Conservation (phyloP, 2,797 vertebrate species). For the Eulemur albifrons region DNA sequence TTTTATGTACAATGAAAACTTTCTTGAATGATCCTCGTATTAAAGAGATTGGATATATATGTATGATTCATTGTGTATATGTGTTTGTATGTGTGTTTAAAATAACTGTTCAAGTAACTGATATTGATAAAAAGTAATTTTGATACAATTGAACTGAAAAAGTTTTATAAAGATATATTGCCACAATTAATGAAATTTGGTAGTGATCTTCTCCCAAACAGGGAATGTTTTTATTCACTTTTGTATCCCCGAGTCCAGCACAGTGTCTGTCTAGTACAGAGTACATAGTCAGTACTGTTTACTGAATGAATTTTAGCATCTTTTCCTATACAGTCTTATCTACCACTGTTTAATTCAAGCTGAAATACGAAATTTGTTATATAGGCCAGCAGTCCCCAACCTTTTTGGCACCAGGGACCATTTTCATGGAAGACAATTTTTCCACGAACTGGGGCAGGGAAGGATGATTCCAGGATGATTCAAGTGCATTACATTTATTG, state of each 20-base stretch:
- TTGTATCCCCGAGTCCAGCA: not conserved
- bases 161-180: not conserved
- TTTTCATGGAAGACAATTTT: too few species aligned
- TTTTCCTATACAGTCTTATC: not conserved
- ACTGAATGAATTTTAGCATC: not conserved
- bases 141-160: not conserved
- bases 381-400: not conserved
- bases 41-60: not conserved
- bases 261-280: not conserved
- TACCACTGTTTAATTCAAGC: slow-evolving; percentile 2
- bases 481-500: too few species aligned
- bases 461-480: too few species aligned
- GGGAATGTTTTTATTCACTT: not conserved
- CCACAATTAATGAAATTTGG: not conserved
- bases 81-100: not conserved
- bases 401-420: too few species aligned
- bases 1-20: not conserved
- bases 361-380: not conserved
- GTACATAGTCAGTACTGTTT: not conserved
- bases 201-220: not conserved
- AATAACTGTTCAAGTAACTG: not conserved
- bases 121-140: slow-evolving; percentile 16
- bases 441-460: too few species aligned
- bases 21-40: not conserved
- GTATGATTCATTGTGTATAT: not conserved